Percentiles rank a stretch among this genome's conserved stretches.
Conservation (phyloP, 92 coral and sea anemone genomes). For the Porites lobata region DNA sequence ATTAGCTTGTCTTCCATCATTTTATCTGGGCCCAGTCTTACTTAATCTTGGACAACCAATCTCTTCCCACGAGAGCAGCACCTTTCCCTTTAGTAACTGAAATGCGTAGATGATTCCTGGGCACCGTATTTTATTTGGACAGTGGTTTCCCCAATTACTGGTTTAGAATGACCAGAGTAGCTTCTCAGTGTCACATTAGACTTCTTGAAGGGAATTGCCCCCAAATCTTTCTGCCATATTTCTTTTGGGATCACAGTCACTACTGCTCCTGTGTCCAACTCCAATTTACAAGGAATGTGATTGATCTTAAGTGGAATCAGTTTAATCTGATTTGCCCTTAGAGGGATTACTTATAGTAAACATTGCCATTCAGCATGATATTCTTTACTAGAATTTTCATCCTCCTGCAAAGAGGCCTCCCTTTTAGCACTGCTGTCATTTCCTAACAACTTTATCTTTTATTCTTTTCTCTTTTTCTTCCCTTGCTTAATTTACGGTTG, state of each 20-base stretch:
- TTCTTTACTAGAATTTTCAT: background rate
- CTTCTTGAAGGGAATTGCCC: slow-evolving; percentile 33
- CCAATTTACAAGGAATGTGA: slow-evolving; percentile 15
- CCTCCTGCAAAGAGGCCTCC: background rate
- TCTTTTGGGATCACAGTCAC: slow-evolving; percentile 50
- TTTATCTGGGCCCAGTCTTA: too few relatives aligned
- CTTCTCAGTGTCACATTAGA: slow-evolving; percentile 18
- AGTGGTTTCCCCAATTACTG: slow-evolving; percentile 49
- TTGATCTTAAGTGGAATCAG: slow-evolving; percentile 18
- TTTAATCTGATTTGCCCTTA: slow-evolving; percentile 30
- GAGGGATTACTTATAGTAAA: slow-evolving; percentile 19
- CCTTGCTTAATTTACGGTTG: background rate
- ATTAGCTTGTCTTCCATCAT: too few relatives aligned
- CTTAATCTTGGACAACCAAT: too few relatives aligned
- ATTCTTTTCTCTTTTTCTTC: background rate
- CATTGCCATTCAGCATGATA: slow-evolving; percentile 42
- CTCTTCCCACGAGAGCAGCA: too few relatives aligned
- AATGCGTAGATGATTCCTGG: slow-evolving; percentile 40
- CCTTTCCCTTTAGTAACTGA: too few relatives aligned
- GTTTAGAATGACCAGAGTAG: slow-evolving; percentile 54
- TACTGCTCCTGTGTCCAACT: slow-evolving; percentile 52
- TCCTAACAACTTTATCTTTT: background rate
- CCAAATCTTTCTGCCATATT: slow-evolving; percentile 31
- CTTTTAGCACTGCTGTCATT: background rate
- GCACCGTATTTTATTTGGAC: slow-evolving; percentile 16